These are phyloP conservation scores for Caenorhabditis brenneri DNA, from an alignment of 1,140 invertebrate species.

Conservation along the genomic window DNA sequence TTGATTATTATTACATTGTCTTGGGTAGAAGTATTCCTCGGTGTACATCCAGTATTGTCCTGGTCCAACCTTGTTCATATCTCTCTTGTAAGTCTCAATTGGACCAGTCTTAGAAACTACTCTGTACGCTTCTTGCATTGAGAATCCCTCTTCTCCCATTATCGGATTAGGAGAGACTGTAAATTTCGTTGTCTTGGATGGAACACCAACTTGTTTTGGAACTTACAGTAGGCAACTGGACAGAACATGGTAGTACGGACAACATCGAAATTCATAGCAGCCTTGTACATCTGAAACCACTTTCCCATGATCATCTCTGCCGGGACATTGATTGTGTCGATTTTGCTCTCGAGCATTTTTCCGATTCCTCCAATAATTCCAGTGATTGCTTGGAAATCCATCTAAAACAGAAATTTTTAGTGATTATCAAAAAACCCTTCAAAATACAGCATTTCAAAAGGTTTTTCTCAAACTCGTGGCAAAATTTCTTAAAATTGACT, in stretches of 20 bases:
- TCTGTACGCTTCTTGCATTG: constrained; percentile 70
- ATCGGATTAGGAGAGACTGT: constrained; percentile 68
- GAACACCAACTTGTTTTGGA: not conserved
- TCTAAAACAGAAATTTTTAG: constrained; percentile 54
- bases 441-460: no score
- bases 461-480: no score
- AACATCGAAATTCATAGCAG: constrained; percentile 70
- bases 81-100: constrained; percentile 70
- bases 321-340: constrained; percentile 69
- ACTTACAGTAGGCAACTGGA: constrained; percentile 70
- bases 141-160: constrained; percentile 71
- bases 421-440: not conserved
- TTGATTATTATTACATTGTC: constrained; percentile 68
- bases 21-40: constrained; percentile 70
- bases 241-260: constrained; percentile 71
- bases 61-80: constrained; percentile 70
- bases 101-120: constrained; percentile 68
- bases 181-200: constrained; percentile 37
- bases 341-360: constrained; percentile 68
- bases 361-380: constrained; percentile 68
- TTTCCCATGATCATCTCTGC: constrained; percentile 67
- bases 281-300: constrained; percentile 71
- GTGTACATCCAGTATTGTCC: constrained; percentile 71
- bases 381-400: constrained; percentile 70
- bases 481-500: no score